Conservation (phyloP, 2,113 vertebrate genomes). For the Oreochromis aureus region DNA sequence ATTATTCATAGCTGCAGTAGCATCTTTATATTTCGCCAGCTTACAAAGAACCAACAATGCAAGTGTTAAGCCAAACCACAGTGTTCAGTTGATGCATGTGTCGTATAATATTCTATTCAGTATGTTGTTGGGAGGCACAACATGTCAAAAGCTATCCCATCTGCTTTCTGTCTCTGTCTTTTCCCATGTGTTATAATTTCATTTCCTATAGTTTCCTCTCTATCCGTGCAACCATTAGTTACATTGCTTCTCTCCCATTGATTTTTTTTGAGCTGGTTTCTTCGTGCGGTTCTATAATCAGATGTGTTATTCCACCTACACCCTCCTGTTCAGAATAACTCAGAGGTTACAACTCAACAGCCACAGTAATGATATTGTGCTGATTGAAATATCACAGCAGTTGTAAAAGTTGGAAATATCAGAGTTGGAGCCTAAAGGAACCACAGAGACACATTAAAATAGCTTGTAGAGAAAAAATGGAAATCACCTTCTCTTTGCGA, state of each 20-base stretch:
- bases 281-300: not conserved
- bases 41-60: not conserved
- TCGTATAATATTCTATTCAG: not conserved
- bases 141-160: not conserved
- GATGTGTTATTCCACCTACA: not conserved
- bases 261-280: conserved; percentile 8
- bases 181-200: not conserved
- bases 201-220: conserved; percentile 21
- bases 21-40: not conserved
- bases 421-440: not conserved
- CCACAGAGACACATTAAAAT: not conserved
- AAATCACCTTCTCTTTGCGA: not conserved
- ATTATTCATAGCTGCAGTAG: not conserved
- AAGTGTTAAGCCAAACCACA: not conserved
- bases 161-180: not conserved
- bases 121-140: not conserved
- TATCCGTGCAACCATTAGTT: conserved; percentile 3
- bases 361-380: conserved; percentile 7
- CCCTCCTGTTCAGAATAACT: conserved; percentile 32
- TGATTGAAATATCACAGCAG: conserved; percentile 44
- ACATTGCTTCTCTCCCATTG: not conserved
- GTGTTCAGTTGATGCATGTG: not conserved
- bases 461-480: not conserved
- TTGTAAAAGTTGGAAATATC: not conserved
- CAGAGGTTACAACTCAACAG: conserved; percentile 7